A percentile compares a stretch with the other conserved stretches of the same genome.
Evolutionary conservation across 1,140 invertebrate genomes (phyloP).

Genomic region (Trichonephila clavata): DNA sequence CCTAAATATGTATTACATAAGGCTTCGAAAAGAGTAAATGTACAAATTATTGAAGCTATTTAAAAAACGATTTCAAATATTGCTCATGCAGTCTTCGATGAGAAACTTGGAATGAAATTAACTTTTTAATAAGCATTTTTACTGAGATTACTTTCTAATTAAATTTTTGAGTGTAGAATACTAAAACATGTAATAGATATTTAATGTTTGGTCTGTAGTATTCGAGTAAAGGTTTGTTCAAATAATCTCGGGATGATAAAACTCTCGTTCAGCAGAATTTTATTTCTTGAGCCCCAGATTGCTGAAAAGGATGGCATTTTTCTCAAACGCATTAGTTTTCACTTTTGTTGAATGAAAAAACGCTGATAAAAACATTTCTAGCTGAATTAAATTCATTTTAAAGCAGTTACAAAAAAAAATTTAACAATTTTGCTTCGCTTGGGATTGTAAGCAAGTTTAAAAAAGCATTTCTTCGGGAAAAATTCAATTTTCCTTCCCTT

Average conservation of each 20-base stretch:
- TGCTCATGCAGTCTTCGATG: too few species aligned
- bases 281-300: constrained; percentile 21
- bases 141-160: not conserved
- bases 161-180: not conserved
- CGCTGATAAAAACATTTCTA: constrained; percentile 51
- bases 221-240: not conserved
- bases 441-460: constrained; percentile 54
- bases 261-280: constrained; percentile 26
- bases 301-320: constrained; percentile 19
- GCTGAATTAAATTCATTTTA: constrained; percentile 68
- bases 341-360: constrained; percentile 41
- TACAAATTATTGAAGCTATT: too few species aligned
- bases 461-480: constrained; percentile 47
- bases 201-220: not conserved
- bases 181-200: not conserved
- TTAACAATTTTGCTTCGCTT: constrained; percentile 46
- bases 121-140: not conserved
- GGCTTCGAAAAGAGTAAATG: too few species aligned
- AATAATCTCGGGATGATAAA: constrained; percentile 12
- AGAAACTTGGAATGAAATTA: too few species aligned
- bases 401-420: constrained; percentile 44
- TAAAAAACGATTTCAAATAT: too few species aligned
- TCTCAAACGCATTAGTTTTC: constrained; percentile 32
- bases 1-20: too few species aligned
- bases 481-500: constrained; percentile 51